Evolutionary conservation across 2,888 invertebrate species (phyloP).

Genomic region (Drosophila anceps): DNA sequence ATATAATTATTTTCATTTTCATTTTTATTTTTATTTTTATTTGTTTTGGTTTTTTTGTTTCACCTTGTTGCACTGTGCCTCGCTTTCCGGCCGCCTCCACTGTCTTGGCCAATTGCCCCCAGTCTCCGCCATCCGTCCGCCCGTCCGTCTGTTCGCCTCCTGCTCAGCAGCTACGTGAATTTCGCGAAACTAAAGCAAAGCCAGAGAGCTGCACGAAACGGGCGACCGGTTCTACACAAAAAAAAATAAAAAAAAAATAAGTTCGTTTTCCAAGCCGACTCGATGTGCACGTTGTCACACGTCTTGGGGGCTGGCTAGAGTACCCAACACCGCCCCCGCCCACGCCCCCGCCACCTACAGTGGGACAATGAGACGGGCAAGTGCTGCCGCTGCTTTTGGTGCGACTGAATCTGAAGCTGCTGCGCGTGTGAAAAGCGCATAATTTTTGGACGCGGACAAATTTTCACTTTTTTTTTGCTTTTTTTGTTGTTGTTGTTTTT

Average conservation of each 20-base stretch:
- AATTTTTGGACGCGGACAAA: slow-evolving; percentile 82
- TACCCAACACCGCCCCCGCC: not conserved
- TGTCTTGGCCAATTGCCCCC: slow-evolving; percentile 10
- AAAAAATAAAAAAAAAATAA: slow-evolving; percentile 18
- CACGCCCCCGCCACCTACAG: not conserved
- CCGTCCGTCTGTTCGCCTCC: not conserved
- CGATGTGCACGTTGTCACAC: slow-evolving; percentile 62
- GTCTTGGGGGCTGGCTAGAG: slow-evolving; percentile 27
- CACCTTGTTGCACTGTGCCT: slow-evolving; percentile 30
- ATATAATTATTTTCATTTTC: not conserved
- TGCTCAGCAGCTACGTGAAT: slow-evolving; percentile 31
- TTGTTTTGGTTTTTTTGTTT: not conserved
- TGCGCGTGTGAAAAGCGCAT: slow-evolving; percentile 83
- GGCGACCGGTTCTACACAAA: slow-evolving; percentile 60
- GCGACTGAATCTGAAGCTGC: slow-evolving; percentile 49
- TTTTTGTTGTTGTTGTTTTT: slow-evolving; percentile 58
- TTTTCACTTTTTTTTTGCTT: slow-evolving; percentile 73
- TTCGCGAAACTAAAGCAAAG: slow-evolving; percentile 43
- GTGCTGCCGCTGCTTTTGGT: slow-evolving; percentile 54
- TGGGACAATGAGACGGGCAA: slow-evolving; percentile 65
- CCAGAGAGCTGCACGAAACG: slow-evolving; percentile 40
- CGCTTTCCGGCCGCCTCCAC: slow-evolving; percentile 26
- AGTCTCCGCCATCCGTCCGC: not conserved
- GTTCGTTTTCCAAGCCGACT: slow-evolving; percentile 54
- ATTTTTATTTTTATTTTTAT: not conserved